phyloP scores from a whole-genome alignment of 1,140 invertebrate genomes.

The Aphaenogaster ashmeadi region DNA sequence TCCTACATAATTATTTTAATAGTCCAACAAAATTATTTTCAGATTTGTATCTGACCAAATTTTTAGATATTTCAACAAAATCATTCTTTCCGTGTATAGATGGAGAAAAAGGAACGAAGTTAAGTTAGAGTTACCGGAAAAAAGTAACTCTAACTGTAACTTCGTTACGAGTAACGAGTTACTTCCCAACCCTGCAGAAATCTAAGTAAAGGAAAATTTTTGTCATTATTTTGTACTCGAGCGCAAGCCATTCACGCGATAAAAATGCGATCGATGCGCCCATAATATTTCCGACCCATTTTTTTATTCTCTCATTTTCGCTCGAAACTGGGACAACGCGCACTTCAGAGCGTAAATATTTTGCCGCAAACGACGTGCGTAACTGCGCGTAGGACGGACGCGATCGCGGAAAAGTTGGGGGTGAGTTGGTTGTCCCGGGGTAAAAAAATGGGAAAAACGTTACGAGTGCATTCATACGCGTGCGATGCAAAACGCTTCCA shows the following conservation, averaged over 20 bases:
- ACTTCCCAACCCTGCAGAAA: no score
- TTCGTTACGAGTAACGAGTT: no score
- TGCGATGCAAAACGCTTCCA: constrained; percentile 27
- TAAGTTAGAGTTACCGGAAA: no score
- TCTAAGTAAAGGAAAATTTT: constrained; percentile 4
- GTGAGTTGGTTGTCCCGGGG: not conserved
- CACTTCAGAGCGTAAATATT: constrained; percentile 46
- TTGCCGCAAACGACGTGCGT: constrained; percentile 37
- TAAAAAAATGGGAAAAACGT: constrained; percentile 38
- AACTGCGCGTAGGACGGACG: not conserved
- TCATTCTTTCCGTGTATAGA: no score
- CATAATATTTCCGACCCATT: constrained; percentile 38
- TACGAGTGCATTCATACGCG: constrained; percentile 53
- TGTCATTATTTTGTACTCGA: not conserved
- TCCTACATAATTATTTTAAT: no score
- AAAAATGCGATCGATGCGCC: constrained; percentile 22
- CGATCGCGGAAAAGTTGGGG: constrained; percentile 24
- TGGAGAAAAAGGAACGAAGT: no score
- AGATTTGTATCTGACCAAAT: no score
- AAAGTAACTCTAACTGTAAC: no score
- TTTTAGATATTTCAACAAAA: no score
- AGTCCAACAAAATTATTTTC: no score
- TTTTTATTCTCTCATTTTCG: constrained; percentile 13
- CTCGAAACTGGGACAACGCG: constrained; percentile 20
- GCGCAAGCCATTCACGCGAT: not conserved